A percentile compares a stretch with the other conserved stretches of the same genome.
phyloP scores from a whole-genome alignment of 2,113 vertebrate genomes.

The Forbesichthys papilliferus region DNA sequence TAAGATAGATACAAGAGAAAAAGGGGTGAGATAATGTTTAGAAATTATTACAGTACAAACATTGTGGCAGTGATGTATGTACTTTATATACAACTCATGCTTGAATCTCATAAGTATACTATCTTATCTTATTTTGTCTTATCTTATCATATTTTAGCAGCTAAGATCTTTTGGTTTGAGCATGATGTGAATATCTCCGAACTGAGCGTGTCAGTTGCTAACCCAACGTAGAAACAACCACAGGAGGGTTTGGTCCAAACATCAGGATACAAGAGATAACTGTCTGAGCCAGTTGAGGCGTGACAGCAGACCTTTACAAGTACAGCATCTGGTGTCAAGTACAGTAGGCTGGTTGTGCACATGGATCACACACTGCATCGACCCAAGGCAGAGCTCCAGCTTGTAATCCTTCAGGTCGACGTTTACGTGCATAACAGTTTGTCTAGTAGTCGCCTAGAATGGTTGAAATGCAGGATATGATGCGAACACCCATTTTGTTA shows the following conservation, averaged over 20 bases:
- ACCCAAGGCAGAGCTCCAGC: constrained; percentile 33
- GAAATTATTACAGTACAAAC: no score
- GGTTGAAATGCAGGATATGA: no score
- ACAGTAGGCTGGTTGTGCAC: constrained; percentile 23
- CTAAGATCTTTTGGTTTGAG: constrained; percentile 22
- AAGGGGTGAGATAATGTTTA: no score
- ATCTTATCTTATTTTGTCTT: neutral
- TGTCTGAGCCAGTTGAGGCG: constrained; percentile 63
- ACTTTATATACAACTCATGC: no score
- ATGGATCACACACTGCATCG: constrained; percentile 28
- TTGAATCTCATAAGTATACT: neutral
- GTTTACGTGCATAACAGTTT: no score
- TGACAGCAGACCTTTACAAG: constrained; percentile 50
- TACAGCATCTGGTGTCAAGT: constrained; percentile 34
- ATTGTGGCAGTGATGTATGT: no score
- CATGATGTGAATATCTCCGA: constrained; percentile 22
- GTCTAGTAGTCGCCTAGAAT: no score
- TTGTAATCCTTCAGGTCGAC: neutral
- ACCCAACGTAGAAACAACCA: constrained; percentile 50
- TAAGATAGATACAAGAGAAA: no score
- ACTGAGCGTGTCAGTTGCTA: constrained; percentile 41
- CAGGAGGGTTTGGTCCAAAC: constrained; percentile 49
- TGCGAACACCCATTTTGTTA: no score
- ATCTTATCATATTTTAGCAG: no score
- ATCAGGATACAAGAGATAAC: constrained; percentile 55